Conservation (phyloP, 1,140 invertebrate species). For the Papilio glaucus region DNA sequence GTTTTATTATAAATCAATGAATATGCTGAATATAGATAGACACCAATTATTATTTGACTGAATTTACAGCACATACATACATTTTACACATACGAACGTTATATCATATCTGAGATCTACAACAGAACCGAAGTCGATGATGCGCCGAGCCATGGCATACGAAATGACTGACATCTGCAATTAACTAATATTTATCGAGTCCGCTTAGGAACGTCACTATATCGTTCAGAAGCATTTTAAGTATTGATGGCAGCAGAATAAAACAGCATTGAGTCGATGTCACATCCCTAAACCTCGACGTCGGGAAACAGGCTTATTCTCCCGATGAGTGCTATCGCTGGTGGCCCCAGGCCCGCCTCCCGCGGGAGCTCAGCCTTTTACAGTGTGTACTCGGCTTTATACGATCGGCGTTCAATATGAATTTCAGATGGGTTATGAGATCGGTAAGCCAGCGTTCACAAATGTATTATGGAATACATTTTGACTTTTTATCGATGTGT, state of each 20-base stretch:
- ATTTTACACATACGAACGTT: no score
- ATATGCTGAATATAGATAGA: no score
- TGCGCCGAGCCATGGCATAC: no score
- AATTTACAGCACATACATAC: no score
- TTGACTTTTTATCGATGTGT: slow-evolving; percentile 42
- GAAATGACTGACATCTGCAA: no score
- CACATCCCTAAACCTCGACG: slow-evolving; percentile 75
- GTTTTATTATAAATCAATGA: no score
- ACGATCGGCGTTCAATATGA: slow-evolving; percentile 77
- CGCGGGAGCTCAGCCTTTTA: slow-evolving; percentile 77
- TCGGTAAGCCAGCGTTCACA: slow-evolving; percentile 63
- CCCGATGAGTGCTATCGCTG: slow-evolving; percentile 79
- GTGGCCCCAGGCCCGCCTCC: slow-evolving; percentile 66
- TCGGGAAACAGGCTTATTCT: slow-evolving; percentile 82
- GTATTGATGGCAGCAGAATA: slow-evolving; percentile 81
- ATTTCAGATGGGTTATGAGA: slow-evolving; percentile 79
- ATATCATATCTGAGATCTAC: no score
- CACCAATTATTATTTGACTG: no score
- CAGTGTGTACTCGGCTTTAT: slow-evolving; percentile 75
- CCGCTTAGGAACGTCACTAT: slow-evolving; percentile 51
- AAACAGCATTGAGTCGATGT: slow-evolving; percentile 79
- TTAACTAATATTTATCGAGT: slow-evolving; percentile 38
- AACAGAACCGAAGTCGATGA: no score
- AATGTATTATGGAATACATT: slow-evolving; percentile 68
- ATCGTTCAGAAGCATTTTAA: slow-evolving; percentile 76